Conservation (phyloP, 1,140 invertebrate species). For the Eufriesea mexicana region DNA sequence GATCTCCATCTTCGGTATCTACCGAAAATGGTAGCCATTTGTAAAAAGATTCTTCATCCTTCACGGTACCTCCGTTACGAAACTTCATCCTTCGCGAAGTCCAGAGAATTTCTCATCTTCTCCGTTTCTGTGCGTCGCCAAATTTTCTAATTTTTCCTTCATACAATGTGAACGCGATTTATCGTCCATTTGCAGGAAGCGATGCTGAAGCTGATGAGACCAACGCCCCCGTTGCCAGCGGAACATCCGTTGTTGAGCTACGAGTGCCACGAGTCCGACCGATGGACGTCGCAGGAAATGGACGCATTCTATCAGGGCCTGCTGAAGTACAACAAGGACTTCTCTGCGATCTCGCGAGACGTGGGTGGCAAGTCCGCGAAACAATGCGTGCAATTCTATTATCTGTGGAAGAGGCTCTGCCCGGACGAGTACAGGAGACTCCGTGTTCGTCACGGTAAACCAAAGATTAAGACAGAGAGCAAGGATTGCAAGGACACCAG, state of each 20-base stretch:
- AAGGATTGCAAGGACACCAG: slow-evolving; percentile 78
- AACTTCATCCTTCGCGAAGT: background rate
- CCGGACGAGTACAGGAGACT: slow-evolving; percentile 91
- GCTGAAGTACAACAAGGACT: slow-evolving; percentile 96
- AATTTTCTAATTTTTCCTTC: background rate
- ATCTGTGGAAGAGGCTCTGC: slow-evolving; percentile 98
- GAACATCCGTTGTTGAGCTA: slow-evolving; percentile 89
- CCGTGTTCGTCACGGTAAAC: slow-evolving; percentile 79
- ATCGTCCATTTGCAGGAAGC: slow-evolving; percentile 84
- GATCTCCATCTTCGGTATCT: too few relatives aligned
- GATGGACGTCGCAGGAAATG: slow-evolving; percentile 94
- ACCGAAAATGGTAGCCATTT: too few relatives aligned
- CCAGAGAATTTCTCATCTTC: background rate
- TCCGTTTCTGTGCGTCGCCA: background rate
- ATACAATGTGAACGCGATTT: background rate
- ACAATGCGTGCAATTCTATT: slow-evolving; percentile 98
- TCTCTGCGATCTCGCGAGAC: slow-evolving; percentile 92
- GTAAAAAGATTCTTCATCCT: too few relatives aligned
- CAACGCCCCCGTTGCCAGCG: slow-evolving; percentile 87
- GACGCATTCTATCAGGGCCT: slow-evolving; percentile 94
- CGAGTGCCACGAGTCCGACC: slow-evolving; percentile 88
- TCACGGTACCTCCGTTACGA: background rate
- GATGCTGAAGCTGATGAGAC: slow-evolving; percentile 90
- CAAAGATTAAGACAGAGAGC: slow-evolving; percentile 76
- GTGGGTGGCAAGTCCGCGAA: slow-evolving; percentile 94